Conservation (phyloP, 2,888 invertebrate genomes). For the Netelia melanura region DNA sequence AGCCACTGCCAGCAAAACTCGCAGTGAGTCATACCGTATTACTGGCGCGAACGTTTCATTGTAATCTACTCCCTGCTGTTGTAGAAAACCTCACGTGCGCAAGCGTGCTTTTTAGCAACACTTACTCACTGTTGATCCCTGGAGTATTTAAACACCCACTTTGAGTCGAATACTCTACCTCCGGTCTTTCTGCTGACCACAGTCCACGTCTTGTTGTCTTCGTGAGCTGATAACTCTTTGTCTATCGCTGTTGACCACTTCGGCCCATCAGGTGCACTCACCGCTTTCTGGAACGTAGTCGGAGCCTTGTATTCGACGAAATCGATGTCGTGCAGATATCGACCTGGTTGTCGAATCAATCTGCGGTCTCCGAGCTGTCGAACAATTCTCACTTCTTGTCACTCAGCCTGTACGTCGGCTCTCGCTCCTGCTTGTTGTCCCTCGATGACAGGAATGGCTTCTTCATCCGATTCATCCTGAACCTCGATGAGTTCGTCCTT, state of each 20-base stretch:
- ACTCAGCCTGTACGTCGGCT: not conserved
- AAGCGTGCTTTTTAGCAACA: too few relatives aligned
- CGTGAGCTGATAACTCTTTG: too few relatives aligned
- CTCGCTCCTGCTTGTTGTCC: not conserved
- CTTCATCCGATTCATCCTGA: not conserved
- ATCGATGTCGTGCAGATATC: constrained; percentile 32
- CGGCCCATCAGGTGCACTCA: constrained; percentile 14
- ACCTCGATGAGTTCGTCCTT: not conserved
- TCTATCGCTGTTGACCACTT: constrained; percentile 30
- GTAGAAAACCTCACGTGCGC: too few relatives aligned
- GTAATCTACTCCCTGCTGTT: too few relatives aligned
- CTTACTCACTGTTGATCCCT: too few relatives aligned
- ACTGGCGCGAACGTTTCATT: too few relatives aligned
- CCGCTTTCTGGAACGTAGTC: constrained; percentile 48
- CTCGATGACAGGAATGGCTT: not conserved
- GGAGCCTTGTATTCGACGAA: constrained; percentile 31
- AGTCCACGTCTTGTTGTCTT: too few relatives aligned
- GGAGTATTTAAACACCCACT: too few relatives aligned
- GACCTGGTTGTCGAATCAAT: constrained; percentile 1
- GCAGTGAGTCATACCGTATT: too few relatives aligned
- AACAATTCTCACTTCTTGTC: not conserved
- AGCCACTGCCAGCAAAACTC: too few relatives aligned
- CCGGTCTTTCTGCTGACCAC: too few relatives aligned
- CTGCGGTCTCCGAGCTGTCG: constrained; percentile 43
- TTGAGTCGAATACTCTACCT: too few relatives aligned